A percentile compares a stretch with the other conserved stretches of the same genome.
Conservation (phyloP, 2,113 vertebrate species). For the Osmerus eperlanus region DNA sequence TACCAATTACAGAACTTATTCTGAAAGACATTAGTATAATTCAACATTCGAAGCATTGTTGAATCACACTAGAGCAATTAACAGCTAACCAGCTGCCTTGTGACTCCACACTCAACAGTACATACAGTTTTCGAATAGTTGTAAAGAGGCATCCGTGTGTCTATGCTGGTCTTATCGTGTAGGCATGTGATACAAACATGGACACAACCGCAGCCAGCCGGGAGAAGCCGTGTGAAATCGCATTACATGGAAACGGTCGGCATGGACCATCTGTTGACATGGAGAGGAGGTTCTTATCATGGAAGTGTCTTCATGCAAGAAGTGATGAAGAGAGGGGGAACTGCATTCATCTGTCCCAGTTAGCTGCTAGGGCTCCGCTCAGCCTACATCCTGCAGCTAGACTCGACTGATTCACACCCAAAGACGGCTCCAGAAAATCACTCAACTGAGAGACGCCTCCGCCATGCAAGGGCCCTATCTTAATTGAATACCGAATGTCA, state of each 20-base stretch:
- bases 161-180: too few relatives aligned
- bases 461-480: conserved; percentile 36
- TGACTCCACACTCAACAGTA: background rate
- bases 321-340: too few relatives aligned
- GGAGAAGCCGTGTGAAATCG: too few relatives aligned
- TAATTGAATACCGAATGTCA: conserved; percentile 55
- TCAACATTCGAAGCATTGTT: conserved; percentile 22
- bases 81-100: conserved; percentile 32
- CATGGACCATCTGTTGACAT: too few relatives aligned
- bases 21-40: conserved; percentile 2
- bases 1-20: conserved; percentile 53
- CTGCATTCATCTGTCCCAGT: too few relatives aligned
- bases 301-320: too few relatives aligned
- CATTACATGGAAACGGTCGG: too few relatives aligned
- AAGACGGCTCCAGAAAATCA: conserved; percentile 30
- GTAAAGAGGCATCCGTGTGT: too few relatives aligned
- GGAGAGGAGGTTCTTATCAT: too few relatives aligned
- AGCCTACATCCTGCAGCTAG: background rate
- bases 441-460: conserved; percentile 21
- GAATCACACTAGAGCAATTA: conserved; percentile 42
- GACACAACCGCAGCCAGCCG: too few relatives aligned
- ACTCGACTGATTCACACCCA: conserved; percentile 11
- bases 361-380: background rate
- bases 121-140: too few relatives aligned
- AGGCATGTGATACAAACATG: too few relatives aligned